These are phyloP conservation scores for Schlechtendalia chinensis DNA, from an alignment of 1,140 invertebrate genomes.

Conservation along the genomic window DNA sequence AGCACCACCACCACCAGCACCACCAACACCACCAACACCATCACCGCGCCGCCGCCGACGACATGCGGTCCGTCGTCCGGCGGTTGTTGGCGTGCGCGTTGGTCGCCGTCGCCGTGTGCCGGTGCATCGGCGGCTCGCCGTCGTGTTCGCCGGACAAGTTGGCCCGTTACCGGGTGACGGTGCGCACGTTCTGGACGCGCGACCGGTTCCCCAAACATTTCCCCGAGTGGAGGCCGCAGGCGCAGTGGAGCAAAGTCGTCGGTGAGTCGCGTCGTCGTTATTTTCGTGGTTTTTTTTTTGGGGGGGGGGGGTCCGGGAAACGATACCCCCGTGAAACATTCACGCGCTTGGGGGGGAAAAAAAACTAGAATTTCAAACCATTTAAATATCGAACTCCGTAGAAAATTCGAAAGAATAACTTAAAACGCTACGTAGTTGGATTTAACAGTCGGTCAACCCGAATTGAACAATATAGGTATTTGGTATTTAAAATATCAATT, in stretches of 20 bases:
- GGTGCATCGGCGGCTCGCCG: slow-evolving; percentile 22
- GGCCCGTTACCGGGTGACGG: slow-evolving; percentile 78
- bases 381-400: too few relatives aligned
- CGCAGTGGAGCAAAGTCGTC: slow-evolving; percentile 86
- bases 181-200: slow-evolving; percentile 87
- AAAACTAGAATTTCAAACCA: too few relatives aligned
- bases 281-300: too few relatives aligned
- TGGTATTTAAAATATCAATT: too few relatives aligned
- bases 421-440: too few relatives aligned
- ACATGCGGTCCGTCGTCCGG: slow-evolving; percentile 14
- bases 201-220: slow-evolving; percentile 87
- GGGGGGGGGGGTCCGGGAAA: too few relatives aligned
- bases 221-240: slow-evolving; percentile 84
- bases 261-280: slow-evolving; percentile 67
- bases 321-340: too few relatives aligned
- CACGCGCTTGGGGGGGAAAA: too few relatives aligned
- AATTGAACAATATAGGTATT: too few relatives aligned
- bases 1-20: not conserved
- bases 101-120: not conserved
- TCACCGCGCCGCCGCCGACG: not conserved
- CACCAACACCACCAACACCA: not conserved
- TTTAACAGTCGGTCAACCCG: too few relatives aligned
- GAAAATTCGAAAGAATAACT: too few relatives aligned
- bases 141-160: slow-evolving; percentile 64
- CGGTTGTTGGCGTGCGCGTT: slow-evolving; percentile 22